Evolutionary conservation across 2,888 invertebrate genomes (phyloP).

Genomic region (Lamellibrachia satsuma): DNA sequence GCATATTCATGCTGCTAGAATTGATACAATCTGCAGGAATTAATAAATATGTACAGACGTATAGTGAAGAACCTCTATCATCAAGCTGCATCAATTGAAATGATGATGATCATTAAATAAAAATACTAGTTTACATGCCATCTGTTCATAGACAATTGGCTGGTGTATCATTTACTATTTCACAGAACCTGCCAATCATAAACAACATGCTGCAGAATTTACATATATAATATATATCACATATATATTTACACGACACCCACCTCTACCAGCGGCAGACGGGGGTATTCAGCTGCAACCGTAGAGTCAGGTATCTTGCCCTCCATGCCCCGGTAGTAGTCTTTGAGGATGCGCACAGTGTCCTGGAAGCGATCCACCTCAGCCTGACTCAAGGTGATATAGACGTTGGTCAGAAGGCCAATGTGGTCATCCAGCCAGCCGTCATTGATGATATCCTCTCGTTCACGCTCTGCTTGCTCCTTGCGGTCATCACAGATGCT

Average conservation of each 20-base stretch:
- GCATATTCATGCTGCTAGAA: too few relatives aligned
- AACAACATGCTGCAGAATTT: not conserved
- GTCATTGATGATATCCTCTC: constrained; percentile 57
- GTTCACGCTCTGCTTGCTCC: constrained; percentile 61
- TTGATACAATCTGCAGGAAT: too few relatives aligned
- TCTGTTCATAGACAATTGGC: not conserved
- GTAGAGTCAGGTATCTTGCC: constrained; percentile 62
- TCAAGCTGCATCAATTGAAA: not conserved
- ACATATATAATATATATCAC: not conserved
- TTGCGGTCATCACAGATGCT: constrained; percentile 64
- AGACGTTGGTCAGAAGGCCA: constrained; percentile 63
- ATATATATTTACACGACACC: not conserved
- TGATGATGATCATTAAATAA: not conserved
- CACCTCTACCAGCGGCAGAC: constrained; percentile 64
- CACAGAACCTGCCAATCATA: not conserved
- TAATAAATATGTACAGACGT: not conserved
- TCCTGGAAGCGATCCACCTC: constrained; percentile 62
- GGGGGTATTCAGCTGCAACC: constrained; percentile 52
- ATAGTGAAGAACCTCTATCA: not conserved
- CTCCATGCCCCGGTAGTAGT: constrained; percentile 65
- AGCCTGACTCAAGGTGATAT: constrained; percentile 63
- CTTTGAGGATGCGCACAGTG: constrained; percentile 61
- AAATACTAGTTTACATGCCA: not conserved
- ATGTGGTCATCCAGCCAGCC: constrained; percentile 65
- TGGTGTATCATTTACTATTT: not conserved